These are phyloP conservation scores for Datnioides undecimradiatus DNA, from an alignment of 2,113 vertebrate species.

Conservation along the genomic window DNA sequence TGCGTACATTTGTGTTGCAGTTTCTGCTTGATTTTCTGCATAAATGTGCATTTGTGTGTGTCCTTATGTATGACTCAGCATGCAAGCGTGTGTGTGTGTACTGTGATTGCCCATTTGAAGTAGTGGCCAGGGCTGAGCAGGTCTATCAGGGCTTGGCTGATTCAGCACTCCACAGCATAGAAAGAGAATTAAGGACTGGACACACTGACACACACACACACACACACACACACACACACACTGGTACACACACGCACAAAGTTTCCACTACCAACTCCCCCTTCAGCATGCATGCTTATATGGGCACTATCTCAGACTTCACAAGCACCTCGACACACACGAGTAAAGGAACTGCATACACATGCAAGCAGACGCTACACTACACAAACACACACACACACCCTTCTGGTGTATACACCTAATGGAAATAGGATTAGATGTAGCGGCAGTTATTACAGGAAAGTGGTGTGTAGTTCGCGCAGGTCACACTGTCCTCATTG, in stretches of 20 bases:
- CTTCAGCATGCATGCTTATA: constrained; percentile 27
- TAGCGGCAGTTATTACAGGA: constrained; percentile 74
- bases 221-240: constrained; percentile 29
- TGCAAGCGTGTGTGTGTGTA: constrained; percentile 3
- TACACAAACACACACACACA: constrained; percentile 27
- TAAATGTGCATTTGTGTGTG: constrained; percentile 17
- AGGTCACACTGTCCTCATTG: constrained; percentile 68
- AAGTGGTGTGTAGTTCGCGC: constrained; percentile 64
- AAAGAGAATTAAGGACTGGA: constrained; percentile 64
- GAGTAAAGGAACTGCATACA: constrained; percentile 34
- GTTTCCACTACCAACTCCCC: constrained; percentile 38
- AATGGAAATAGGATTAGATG: constrained; percentile 79
- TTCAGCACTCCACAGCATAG: constrained; percentile 58
- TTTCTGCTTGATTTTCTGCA: constrained; percentile 1
- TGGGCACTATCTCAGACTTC: constrained; percentile 54
- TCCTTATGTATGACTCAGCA: constrained; percentile 52
- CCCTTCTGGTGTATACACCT: constrained; percentile 36
- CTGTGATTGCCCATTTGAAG: constrained; percentile 48
- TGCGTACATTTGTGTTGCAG: background rate
- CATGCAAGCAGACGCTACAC: background rate
- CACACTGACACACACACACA: constrained; percentile 39
- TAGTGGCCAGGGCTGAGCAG: constrained; percentile 56
- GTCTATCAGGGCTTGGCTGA: constrained; percentile 69
- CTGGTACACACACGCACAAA: background rate
- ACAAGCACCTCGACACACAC: constrained; percentile 41